Base-by-base conservation (phyloP, 2,888 invertebrate genomes). In the Ichneumon xanthorius region DNA sequence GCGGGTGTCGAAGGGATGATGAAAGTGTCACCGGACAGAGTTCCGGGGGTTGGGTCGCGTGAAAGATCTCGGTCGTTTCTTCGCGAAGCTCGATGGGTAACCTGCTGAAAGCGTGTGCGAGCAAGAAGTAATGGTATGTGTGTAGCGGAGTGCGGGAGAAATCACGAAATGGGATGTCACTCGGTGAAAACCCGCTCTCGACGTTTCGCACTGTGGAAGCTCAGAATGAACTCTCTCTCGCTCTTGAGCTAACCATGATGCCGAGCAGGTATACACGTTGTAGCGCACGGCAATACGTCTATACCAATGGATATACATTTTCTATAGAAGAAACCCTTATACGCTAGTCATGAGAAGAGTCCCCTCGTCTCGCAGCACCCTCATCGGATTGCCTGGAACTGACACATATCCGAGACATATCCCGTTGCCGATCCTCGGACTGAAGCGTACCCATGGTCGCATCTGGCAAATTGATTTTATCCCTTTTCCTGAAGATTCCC, bases 151-250 rank as follows among this genome's bases (percentile, higher is more conserved):
- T 48, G 61, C 37, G 22, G 5, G 65, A 84, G 58, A 86, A 86
- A 84, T 84, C 71, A 75, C 81, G 76, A 84, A 84, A 86, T 81
- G 79, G 81, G 68, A 86, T 86, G 84, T 86, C 84, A 84, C 79
- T 81, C 76, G 75, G 67, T 81, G 79, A 82, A 85, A 85, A 82
- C 81, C 81, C 78, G 63, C 70, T 79, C 65, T 81, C 75, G 81
- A 82, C 70, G 68, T 73, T 50, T 81, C 48, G n/a, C 55, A 73
- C 63, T 55, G 19, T 61, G 73, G 16, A 63, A 63, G 63, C 26
- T 63, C 19, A 7, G 19, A 14, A 77, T 67, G 37, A 58, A 45
- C 67, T 53, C 40, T 58, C 48, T 45, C 53, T 19, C 40, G 58
- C 16, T 26, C 40, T 71, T 4, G 30, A 63, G 30, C 33, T 4